Evolutionary conservation across 2,113 vertebrate genomes (phyloP).

Genomic region (Ctenodactylus gundi): DNA sequence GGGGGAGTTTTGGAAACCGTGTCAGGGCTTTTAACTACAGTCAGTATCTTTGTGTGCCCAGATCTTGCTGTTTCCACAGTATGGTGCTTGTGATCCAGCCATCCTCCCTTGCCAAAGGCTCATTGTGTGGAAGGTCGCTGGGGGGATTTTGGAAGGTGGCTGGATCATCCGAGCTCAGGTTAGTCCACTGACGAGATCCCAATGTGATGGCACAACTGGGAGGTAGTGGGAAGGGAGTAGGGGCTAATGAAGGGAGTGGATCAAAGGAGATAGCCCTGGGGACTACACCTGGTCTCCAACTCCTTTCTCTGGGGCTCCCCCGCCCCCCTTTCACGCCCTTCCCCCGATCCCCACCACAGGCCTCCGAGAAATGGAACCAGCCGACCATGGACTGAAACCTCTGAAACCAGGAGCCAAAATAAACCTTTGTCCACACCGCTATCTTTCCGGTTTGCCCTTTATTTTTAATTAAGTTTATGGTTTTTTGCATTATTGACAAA

Average conservation of each 20-base stretch:
- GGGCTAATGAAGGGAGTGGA: not conserved
- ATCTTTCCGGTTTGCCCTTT: not conserved
- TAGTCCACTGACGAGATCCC: not conserved
- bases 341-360: no score
- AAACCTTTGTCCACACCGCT: not conserved
- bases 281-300: no score
- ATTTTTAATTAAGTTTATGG: no score
- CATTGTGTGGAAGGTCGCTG: not conserved
- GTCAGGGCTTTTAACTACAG: not conserved
- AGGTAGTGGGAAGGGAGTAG: not conserved
- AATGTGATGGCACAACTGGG: not conserved
- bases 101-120: not conserved
- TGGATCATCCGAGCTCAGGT: not conserved
- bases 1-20: not conserved
- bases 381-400: not conserved
- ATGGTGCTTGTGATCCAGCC: not conserved
- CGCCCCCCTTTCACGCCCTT: no score
- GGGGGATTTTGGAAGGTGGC: not conserved
- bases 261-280: not conserved
- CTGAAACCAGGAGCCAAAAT: not conserved
- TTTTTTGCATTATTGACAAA: no score
- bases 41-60: not conserved
- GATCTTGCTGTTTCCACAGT: not conserved
- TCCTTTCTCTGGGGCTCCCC: no score
- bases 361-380: not conserved